Percentiles rank a stretch among this genome's conserved stretches.
phyloP scores from a whole-genome alignment of 2,797 vertebrate genomes.

The Pangasius larnaudii region DNA sequence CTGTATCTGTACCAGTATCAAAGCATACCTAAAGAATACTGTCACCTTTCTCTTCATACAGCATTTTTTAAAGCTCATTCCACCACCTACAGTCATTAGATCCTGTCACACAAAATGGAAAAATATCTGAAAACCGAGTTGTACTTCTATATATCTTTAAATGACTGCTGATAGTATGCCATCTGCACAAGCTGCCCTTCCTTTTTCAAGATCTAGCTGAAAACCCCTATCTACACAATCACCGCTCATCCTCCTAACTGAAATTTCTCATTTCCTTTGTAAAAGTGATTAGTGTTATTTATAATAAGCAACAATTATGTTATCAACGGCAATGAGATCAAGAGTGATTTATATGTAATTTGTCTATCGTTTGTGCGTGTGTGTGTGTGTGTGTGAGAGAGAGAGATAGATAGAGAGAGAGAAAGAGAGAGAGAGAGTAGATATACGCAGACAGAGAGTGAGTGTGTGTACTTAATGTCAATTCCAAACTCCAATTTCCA shows the following conservation, averaged over 20 bases:
- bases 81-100: neutral
- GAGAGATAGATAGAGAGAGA: neutral
- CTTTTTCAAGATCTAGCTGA: neutral
- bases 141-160: neutral
- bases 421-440: neutral
- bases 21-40: neutral
- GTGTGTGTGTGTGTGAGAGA: neutral
- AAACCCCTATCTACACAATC: neutral
- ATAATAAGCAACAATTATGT: neutral
- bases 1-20: neutral
- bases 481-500: constrained; percentile 6
- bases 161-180: neutral
- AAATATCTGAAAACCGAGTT: neutral
- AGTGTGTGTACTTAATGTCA: neutral
- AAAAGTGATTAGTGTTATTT: neutral
- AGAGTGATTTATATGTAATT: neutral
- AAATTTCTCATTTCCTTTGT: neutral
- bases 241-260: neutral
- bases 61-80: neutral
- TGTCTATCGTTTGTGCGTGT: neutral
- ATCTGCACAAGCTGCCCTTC: neutral
- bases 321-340: too few relatives aligned
- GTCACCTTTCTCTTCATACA: neutral
- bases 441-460: neutral
- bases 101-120: neutral